These are phyloP conservation scores for Arctocebus calabarensis DNA, from an alignment of 2,797 vertebrate species.

Conservation along the genomic window DNA sequence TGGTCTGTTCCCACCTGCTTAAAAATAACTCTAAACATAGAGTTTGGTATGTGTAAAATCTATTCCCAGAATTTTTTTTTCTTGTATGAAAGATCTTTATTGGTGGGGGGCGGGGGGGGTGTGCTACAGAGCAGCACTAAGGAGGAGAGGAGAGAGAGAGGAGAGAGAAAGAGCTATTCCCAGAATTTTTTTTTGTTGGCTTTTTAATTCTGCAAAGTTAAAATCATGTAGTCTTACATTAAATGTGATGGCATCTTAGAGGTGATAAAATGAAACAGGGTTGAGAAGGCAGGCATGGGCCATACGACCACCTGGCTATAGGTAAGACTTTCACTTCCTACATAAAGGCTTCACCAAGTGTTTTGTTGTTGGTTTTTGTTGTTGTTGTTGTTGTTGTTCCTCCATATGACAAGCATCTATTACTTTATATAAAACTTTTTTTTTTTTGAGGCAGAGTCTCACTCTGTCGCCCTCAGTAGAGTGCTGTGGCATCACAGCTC, in stretches of 20 bases:
- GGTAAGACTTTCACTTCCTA: background rate
- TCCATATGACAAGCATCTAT: background rate
- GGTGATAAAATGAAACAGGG: background rate
- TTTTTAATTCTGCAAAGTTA: background rate
- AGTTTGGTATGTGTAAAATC: background rate
- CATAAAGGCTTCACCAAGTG: background rate
- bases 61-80: background rate
- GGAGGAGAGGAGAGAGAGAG: too few species aligned
- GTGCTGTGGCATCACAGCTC: too few species aligned
- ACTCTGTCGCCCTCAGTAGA: too few species aligned
- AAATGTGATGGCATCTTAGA: background rate
- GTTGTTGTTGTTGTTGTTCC: background rate
- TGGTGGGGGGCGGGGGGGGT: too few species aligned
- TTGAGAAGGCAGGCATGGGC: accelerated
- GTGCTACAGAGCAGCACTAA: too few species aligned
- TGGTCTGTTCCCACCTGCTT: background rate
- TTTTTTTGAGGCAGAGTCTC: too few species aligned
- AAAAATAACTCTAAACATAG: background rate
- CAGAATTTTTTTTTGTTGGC: background rate
- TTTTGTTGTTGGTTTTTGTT: background rate
- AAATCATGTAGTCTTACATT: background rate
- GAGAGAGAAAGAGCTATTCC: background rate
- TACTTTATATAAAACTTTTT: background rate
- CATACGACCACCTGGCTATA: background rate
- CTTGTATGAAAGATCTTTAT: too few species aligned